Conservation (phyloP, 2,113 vertebrate genomes). For the pig (Sus scrofa) region DNA sequence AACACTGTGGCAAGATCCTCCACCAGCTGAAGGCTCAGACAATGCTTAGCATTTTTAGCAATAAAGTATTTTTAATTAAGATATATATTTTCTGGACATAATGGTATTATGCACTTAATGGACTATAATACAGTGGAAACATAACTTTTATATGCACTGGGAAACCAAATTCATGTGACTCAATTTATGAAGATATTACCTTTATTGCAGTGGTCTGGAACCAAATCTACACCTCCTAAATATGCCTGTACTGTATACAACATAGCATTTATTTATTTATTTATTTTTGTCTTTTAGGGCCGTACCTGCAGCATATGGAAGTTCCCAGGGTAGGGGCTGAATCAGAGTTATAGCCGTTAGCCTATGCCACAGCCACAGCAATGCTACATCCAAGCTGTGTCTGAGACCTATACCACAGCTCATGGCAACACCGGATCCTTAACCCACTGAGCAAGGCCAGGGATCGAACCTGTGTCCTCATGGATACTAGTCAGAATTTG, state of each 20-base stretch:
- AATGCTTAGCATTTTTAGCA: background rate
- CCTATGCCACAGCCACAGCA: too few species aligned
- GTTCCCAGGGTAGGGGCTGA: too few species aligned
- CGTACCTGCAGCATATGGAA: too few species aligned
- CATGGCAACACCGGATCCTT: too few species aligned
- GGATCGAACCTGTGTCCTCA: too few species aligned
- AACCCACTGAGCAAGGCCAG: too few species aligned
- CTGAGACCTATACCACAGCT: too few species aligned
- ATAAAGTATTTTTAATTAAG: background rate
- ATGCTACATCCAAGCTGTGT: too few species aligned
- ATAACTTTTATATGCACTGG: background rate
- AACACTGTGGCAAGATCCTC: background rate
- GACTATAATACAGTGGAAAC: background rate
- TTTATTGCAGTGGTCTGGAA: background rate
- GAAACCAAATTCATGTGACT: background rate
- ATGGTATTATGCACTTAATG: background rate
- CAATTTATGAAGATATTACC: background rate
- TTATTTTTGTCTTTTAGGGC: too few species aligned
- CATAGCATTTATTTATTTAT: too few species aligned
- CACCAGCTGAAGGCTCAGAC: background rate
- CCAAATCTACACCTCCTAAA: background rate
- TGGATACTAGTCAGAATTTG: too few species aligned
- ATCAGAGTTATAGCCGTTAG: too few species aligned
- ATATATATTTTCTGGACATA: background rate
- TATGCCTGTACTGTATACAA: background rate